Evolutionary conservation across 2,797 vertebrate species (phyloP).

Genomic region (Semaprochilodus insignis): DNA sequence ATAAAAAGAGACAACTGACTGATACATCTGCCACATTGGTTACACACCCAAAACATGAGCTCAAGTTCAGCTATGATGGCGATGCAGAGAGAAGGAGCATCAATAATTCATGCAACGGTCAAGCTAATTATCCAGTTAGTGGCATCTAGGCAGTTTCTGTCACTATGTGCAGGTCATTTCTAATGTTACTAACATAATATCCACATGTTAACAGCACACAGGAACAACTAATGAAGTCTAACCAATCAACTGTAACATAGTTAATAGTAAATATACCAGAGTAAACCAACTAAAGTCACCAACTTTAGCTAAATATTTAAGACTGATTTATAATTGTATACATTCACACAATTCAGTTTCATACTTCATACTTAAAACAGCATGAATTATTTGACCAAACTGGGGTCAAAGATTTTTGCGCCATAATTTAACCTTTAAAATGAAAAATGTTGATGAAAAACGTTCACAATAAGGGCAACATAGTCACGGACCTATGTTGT

Average conservation of each 20-base stretch:
- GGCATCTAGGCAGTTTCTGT: constrained; percentile 16
- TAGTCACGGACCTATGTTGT: constrained; percentile 49
- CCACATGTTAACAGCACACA: not conserved
- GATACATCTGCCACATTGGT: constrained; percentile 6
- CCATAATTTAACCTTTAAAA: not conserved
- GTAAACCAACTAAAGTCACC: not conserved
- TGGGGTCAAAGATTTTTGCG: no score
- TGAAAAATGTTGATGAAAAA: not conserved
- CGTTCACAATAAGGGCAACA: constrained; percentile 57
- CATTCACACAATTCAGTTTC: not conserved
- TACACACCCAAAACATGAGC: constrained; percentile 55
- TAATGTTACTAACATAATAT: not conserved
- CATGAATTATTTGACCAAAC: not conserved
- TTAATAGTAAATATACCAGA: not conserved
- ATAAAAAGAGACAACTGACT: constrained; percentile 1
- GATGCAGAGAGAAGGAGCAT: constrained; percentile 28
- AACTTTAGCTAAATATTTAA: not conserved
- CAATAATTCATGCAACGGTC: constrained; percentile 51
- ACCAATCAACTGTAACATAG: not conserved
- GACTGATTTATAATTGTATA: not conserved
- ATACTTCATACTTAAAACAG: not conserved
- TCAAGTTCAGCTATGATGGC: constrained; percentile 52
- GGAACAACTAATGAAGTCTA: not conserved
- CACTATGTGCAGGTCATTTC: not conserved
- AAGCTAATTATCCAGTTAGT: constrained; percentile 53